Evolutionary conservation across 2,888 invertebrate genomes (phyloP).

Genomic region (Cephus spinipes): DNA sequence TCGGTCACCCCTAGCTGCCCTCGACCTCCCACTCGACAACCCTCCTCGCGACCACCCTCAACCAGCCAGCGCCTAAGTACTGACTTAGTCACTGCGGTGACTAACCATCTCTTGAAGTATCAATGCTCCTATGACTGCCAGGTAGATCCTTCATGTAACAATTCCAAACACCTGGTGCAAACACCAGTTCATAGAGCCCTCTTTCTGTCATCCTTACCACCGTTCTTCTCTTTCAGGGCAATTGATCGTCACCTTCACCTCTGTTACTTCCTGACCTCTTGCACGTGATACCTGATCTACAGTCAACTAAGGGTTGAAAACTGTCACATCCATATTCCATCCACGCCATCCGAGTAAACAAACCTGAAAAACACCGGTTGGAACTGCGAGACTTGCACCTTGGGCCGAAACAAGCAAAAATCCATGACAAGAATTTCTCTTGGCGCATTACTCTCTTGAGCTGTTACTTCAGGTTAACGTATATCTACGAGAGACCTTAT

Average conservation of each 20-base stretch:
- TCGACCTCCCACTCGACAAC: not conserved
- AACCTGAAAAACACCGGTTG: not conserved
- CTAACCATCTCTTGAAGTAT: not conserved
- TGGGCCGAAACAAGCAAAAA: not conserved
- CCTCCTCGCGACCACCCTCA: slow-evolving; percentile 6
- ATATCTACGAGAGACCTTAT: not conserved
- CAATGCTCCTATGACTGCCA: not conserved
- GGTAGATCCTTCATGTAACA: not conserved
- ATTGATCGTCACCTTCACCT: not conserved
- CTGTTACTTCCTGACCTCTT: not conserved
- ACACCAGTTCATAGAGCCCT: not conserved
- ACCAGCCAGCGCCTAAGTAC: slow-evolving; percentile 3
- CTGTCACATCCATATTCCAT: not conserved
- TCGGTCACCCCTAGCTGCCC: not conserved
- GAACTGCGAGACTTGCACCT: not conserved
- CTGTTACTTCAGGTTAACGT: not conserved
- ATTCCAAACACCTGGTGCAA: not conserved
- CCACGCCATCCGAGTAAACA: not conserved
- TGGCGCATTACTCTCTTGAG: not conserved
- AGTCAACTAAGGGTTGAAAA: not conserved
- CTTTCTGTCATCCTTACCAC: not conserved
- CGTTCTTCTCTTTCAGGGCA: not conserved
- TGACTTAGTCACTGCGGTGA: slow-evolving; percentile 9
- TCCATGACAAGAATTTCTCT: not conserved
- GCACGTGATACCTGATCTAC: not conserved